Evolutionary conservation across 2,113 vertebrate genomes (phyloP).

Genomic region (Proterorhinus semilunaris): DNA sequence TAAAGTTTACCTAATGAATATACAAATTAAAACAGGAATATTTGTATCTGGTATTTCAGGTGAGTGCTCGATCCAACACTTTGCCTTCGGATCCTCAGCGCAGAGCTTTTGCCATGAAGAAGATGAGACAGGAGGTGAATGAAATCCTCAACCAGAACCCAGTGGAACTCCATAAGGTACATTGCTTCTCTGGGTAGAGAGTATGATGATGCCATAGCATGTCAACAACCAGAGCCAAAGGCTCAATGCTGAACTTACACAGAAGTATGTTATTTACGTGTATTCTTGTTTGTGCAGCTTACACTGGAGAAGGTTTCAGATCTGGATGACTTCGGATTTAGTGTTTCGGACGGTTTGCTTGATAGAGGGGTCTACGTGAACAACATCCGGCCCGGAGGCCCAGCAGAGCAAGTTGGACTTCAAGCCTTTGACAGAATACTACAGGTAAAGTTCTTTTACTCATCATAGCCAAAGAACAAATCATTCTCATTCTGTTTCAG

Average conservation of each 20-base stretch:
- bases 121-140: conserved; percentile 95
- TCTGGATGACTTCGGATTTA: conserved; percentile 97
- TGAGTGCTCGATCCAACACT: conserved; percentile 90
- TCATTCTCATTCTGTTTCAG: not conserved
- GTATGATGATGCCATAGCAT: no score
- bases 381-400: conserved; percentile 88
- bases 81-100: conserved; percentile 91
- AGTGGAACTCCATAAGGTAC: conserved; percentile 98
- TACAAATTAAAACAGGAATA: not conserved
- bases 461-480: not conserved
- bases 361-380: conserved; percentile 97
- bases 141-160: conserved; percentile 94
- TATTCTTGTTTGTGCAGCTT: conserved; percentile 73
- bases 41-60: conserved; percentile 63
- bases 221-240: no score
- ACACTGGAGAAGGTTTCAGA: conserved; percentile 90
- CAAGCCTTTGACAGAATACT: conserved; percentile 90
- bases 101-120: conserved; percentile 89
- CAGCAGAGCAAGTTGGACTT: conserved; percentile 87
- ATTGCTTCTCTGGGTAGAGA: no score
- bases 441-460: conserved; percentile 79
- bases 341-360: conserved; percentile 91
- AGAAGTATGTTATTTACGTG: not conserved
- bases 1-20: not conserved
- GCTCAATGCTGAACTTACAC: no score